These are phyloP conservation scores for Unio delphinus DNA, from an alignment of 2,888 invertebrate genomes.

Conservation along the genomic window DNA sequence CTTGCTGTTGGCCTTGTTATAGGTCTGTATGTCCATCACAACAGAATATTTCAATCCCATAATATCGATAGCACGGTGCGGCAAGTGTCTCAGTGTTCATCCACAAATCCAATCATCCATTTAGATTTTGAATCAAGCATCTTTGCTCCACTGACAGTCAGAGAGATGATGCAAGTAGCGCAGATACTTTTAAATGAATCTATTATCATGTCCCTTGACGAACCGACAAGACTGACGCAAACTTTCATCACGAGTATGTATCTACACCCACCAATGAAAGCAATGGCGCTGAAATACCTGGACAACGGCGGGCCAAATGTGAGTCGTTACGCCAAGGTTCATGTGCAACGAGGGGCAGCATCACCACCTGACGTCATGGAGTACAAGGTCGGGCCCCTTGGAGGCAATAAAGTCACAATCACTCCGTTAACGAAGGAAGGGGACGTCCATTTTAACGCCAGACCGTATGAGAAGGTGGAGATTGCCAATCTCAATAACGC, in stretches of 20 bases:
- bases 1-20: constrained; percentile 29
- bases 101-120: constrained; percentile 18
- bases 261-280: constrained; percentile 25
- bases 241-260: constrained; percentile 19
- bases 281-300: constrained; percentile 21
- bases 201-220: not conserved
- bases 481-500: not conserved
- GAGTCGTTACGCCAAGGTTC: constrained; percentile 35
- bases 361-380: constrained; percentile 31
- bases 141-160: constrained; percentile 31
- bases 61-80: too few species aligned
- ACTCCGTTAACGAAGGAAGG: constrained; percentile 17
- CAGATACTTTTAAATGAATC: constrained; percentile 14
- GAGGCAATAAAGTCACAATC: constrained; percentile 12
- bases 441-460: constrained; percentile 27
- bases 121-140: constrained; percentile 23
- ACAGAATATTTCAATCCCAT: not conserved
- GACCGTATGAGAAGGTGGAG: constrained; percentile 32
- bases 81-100: constrained; percentile 9
- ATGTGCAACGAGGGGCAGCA: constrained; percentile 24
- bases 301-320: constrained; percentile 31
- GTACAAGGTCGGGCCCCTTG: constrained; percentile 39
- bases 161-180: constrained; percentile 34
- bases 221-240: constrained; percentile 5
- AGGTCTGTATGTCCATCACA: constrained; percentile 25